phyloP scores from a whole-genome alignment of 2,113 vertebrate species.

The Apteryx mantelli region DNA sequence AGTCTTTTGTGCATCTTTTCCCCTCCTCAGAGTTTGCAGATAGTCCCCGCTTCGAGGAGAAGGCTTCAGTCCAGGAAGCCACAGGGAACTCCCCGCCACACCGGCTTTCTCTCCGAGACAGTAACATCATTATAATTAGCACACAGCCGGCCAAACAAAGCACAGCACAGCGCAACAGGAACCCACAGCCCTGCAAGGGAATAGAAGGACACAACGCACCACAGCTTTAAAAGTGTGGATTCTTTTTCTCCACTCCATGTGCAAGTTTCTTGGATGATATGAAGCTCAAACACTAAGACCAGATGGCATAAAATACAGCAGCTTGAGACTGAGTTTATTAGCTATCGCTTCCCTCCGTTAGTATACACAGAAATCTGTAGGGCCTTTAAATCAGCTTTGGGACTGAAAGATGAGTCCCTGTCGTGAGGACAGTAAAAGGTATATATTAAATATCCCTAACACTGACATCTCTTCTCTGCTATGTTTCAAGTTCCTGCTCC shows the following conservation, averaged over 20 bases:
- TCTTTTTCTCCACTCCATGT: neutral
- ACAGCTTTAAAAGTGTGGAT: neutral
- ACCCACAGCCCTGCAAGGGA: neutral
- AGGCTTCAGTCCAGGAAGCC: neutral
- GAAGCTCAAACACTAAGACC: slow-evolving; percentile 11
- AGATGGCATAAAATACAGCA: slow-evolving; percentile 43
- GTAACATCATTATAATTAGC: neutral
- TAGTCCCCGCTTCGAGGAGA: neutral
- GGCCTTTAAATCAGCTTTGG: slow-evolving; percentile 14
- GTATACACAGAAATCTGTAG: neutral
- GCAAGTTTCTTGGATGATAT: neutral
- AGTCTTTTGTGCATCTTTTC: neutral
- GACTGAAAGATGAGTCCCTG: neutral
- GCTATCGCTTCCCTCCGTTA: neutral
- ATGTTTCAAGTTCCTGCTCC: neutral
- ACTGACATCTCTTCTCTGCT: neutral
- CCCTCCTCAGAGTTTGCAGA: neutral
- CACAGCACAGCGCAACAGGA: neutral
- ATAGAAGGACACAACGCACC: neutral
- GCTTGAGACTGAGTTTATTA: slow-evolving; percentile 42
- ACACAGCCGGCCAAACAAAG: neutral
- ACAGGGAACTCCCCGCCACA: neutral
- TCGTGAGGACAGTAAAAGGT: neutral
- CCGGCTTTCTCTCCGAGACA: neutral
- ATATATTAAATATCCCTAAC: neutral